Conservation (phyloP, 2,797 vertebrate species). For the Acipenser transmontanus region DNA sequence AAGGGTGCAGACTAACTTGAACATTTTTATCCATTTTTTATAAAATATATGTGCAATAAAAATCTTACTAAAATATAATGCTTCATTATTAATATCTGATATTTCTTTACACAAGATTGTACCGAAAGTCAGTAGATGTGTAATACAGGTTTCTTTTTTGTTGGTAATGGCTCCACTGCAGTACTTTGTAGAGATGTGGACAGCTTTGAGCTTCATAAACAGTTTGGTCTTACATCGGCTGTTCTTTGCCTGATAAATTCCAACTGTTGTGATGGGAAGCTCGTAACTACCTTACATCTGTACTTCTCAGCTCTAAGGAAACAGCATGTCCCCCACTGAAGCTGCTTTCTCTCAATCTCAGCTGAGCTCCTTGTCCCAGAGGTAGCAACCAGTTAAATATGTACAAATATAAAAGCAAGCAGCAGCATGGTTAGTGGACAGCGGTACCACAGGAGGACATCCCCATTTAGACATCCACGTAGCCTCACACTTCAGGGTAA, state of each 20-base stretch:
- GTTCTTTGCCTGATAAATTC: neutral
- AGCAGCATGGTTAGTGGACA: no score
- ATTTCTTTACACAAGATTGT: no score
- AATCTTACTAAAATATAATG: no score
- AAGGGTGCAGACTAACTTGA: no score
- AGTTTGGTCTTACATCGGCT: neutral
- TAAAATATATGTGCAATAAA: no score
- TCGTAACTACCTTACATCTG: neutral
- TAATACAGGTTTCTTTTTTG: neutral
- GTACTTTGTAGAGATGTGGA: neutral
- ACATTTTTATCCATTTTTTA: no score
- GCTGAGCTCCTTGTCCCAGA: neutral
- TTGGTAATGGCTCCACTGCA: no score
- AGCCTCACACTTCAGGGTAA: no score
- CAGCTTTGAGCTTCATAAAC: neutral
- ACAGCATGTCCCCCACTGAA: neutral
- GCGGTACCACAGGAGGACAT: no score
- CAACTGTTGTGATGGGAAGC: neutral
- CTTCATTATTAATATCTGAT: no score
- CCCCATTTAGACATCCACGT: no score
- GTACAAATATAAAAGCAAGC: neutral
- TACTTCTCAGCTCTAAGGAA: neutral
- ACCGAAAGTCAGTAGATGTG: neutral
- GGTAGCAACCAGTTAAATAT: slow-evolving; percentile 1
- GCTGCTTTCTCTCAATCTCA: slow-evolving; percentile 1